Conservation (phyloP, 2,797 vertebrate genomes). For the Sebastes itinus region DNA sequence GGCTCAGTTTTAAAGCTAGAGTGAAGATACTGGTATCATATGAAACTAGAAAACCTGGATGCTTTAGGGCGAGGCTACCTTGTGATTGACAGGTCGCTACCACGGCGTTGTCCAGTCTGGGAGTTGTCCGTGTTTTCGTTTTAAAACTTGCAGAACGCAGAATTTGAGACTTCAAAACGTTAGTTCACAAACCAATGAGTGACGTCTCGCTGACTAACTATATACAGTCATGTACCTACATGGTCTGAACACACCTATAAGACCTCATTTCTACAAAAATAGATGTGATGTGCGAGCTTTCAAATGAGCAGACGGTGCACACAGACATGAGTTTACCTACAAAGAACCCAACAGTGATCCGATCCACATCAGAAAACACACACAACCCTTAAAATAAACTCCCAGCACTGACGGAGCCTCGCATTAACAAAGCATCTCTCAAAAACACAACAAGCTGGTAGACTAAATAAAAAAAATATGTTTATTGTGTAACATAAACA, state of each 20-base stretch:
- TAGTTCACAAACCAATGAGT: neutral
- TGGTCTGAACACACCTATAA: neutral
- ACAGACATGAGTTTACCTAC: neutral
- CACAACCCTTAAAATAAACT: conserved; percentile 21
- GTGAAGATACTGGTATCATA: no score
- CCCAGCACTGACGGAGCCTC: conserved; percentile 3
- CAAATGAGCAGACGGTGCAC: neutral
- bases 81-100: no score
- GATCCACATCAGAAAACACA: conserved; percentile 30
- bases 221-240: neutral
- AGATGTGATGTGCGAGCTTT: neutral
- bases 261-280: neutral
- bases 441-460: conserved; percentile 27
- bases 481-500: conserved; percentile 43
- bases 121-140: no score
- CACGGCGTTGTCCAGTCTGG: no score
- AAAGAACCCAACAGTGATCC: neutral
- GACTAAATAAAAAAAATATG: conserved; percentile 67
- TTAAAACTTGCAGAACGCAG: no score
- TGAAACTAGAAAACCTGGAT: no score
- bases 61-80: no score
- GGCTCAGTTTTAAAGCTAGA: no score
- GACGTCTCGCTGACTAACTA: no score
- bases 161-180: no score
- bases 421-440: conserved; percentile 30